Evolutionary conservation across 1,140 invertebrate genomes (phyloP).

Genomic region (Conus betulinus): DNA sequence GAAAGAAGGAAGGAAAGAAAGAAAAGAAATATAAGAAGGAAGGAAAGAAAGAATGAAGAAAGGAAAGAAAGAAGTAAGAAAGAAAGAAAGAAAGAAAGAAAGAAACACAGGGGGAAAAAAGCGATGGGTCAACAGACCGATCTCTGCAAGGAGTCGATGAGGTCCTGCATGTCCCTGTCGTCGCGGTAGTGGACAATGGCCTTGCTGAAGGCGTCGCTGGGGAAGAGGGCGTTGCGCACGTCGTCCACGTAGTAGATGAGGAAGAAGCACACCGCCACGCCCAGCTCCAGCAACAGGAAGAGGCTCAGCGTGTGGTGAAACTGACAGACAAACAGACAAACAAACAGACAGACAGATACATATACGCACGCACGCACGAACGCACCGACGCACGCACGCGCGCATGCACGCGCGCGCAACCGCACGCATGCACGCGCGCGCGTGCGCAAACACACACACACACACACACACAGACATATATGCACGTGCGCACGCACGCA

Average conservation of each 20-base stretch:
- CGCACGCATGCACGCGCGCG: too few species aligned
- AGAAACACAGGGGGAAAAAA: too few species aligned
- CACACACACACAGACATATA: too few species aligned
- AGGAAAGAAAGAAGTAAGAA: conserved; percentile 56
- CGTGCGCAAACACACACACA: too few species aligned
- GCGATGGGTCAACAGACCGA: conserved; percentile 80
- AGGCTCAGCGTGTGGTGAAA: conserved; percentile 91
- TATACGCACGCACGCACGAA: too few species aligned
- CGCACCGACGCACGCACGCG: too few species aligned
- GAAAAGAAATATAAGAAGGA: too few species aligned
- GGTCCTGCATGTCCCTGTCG: conserved; percentile 92
- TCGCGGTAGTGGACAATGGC: conserved; percentile 93
- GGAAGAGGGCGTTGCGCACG: conserved; percentile 78
- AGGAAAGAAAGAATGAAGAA: conserved; percentile 56
- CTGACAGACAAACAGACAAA: conserved; percentile 74
- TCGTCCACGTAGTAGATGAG: conserved; percentile 76
- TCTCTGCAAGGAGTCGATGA: conserved; percentile 94
- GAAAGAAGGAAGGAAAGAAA: too few species aligned
- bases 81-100: too few species aligned
- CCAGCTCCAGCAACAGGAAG: conserved; percentile 92
- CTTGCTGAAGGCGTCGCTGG: conserved; percentile 88
- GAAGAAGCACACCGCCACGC: conserved; percentile 90
- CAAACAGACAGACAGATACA: not conserved
- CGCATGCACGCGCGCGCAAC: too few species aligned
- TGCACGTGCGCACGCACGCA: not conserved